Conservation (phyloP, 2,888 invertebrate species). For the Erebia ligea region DNA sequence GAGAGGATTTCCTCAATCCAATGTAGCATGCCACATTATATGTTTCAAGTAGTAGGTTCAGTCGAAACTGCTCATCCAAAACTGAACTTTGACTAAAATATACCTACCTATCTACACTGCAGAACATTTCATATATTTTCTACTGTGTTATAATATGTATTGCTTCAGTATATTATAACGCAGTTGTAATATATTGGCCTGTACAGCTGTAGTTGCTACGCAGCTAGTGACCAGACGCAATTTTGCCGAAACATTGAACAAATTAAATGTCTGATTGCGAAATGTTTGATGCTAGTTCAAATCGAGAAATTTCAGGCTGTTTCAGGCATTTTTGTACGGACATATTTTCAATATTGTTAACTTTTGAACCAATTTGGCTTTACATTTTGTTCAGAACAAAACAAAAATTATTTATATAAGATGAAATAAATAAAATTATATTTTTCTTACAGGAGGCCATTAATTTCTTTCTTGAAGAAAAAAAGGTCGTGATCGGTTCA, state of each 20-base stretch:
- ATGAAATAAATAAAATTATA: background rate
- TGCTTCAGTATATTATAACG: background rate
- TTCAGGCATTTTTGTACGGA: slow-evolving; percentile 1
- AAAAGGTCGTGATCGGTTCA: slow-evolving; percentile 33
- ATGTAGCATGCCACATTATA: no score
- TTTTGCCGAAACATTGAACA: slow-evolving; percentile 32
- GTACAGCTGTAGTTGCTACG: background rate
- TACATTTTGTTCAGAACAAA: background rate
- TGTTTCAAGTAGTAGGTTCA: no score
- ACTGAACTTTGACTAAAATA: no score
- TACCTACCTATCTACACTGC: background rate
- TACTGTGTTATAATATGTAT: background rate
- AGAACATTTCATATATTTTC: background rate
- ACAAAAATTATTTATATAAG: no score
- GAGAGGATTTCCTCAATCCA: no score
- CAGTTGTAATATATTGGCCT: slow-evolving; percentile 1
- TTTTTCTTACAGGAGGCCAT: slow-evolving; percentile 17
- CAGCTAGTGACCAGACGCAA: slow-evolving; percentile 29
- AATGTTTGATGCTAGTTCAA: slow-evolving; percentile 27
- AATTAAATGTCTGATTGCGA: slow-evolving; percentile 30
- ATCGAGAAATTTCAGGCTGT: slow-evolving; percentile 9
- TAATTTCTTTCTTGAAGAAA: background rate
- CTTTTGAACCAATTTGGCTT: background rate
- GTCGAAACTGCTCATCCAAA: no score
- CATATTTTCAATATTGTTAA: slow-evolving; percentile 10